A percentile compares a stretch with the other conserved stretches of the same genome.
phyloP scores from a whole-genome alignment of 1,140 invertebrate species.

The Atopsyche davidsoni region DNA sequence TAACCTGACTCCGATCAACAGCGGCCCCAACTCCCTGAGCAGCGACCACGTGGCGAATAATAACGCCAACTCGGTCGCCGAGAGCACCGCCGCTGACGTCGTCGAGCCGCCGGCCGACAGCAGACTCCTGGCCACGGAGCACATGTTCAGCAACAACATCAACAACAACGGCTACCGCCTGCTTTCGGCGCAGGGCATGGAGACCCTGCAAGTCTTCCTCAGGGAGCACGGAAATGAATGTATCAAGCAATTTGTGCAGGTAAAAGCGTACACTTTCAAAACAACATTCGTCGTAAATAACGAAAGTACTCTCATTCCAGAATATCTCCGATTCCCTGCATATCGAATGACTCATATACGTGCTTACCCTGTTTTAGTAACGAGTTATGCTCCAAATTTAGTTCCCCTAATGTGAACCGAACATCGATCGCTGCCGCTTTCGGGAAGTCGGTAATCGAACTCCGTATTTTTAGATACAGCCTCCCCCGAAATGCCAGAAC shows the following conservation, averaged over 20 bases:
- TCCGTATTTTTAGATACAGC: no score
- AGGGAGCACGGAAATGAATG: conserved; percentile 56
- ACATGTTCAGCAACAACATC: conserved; percentile 30
- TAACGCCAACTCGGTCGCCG: no score
- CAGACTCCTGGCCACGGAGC: conserved; percentile 35
- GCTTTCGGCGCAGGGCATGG: conserved; percentile 50
- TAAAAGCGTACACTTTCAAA: no score
- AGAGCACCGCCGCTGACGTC: conserved; percentile 20
- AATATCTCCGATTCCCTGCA: background rate
- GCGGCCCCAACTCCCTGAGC: background rate
- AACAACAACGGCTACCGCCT: conserved; percentile 52
- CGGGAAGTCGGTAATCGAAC: no score
- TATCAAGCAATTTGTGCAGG: conserved; percentile 57
- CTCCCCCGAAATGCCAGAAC: no score
- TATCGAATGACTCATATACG: background rate
- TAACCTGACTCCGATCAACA: conserved; percentile 3
- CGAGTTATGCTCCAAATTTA: no score
- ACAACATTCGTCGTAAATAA: no score
- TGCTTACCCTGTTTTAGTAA: no score
- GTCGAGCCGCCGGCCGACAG: conserved; percentile 32
- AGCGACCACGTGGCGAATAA: no score
- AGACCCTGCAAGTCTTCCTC: conserved; percentile 53
- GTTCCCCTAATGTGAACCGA: no score
- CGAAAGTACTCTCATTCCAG: no score
- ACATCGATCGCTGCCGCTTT: no score